phyloP scores from a whole-genome alignment of 2,113 vertebrate species.

The Tauraco erythrolophus region DNA sequence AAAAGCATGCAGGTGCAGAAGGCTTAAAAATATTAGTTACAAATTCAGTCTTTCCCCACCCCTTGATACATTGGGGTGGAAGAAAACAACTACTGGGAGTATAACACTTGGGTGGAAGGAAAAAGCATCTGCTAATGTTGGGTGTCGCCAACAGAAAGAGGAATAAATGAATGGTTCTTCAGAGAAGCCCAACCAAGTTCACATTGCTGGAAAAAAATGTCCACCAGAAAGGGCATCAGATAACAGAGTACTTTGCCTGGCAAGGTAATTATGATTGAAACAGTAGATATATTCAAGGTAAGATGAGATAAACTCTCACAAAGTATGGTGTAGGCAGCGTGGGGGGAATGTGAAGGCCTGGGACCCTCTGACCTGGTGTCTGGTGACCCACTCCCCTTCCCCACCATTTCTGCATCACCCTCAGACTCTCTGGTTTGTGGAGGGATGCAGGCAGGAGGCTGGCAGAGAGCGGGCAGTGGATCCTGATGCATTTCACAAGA shows the following conservation, averaged over 20 bases:
- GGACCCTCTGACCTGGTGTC: background rate
- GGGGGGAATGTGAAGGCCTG: background rate
- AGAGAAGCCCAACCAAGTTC: background rate
- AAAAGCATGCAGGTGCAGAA: background rate
- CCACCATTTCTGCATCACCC: background rate
- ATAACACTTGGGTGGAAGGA: background rate
- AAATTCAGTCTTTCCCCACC: background rate
- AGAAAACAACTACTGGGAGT: background rate
- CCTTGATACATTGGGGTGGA: background rate
- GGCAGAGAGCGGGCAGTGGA: accelerated
- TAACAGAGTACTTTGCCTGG: background rate
- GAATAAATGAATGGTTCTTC: background rate
- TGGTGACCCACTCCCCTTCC: background rate
- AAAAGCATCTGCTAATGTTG: background rate
- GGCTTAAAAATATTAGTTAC: background rate
- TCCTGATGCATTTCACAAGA: background rate
- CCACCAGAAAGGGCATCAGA: constrained; percentile 10
- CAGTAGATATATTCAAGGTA: background rate
- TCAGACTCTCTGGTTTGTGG: background rate
- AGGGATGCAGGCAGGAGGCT: background rate
- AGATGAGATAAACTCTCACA: background rate
- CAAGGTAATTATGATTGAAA: background rate
- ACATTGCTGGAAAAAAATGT: background rate
- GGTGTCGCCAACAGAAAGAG: background rate
- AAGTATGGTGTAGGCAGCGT: accelerated